Conservation (phyloP, 2,113 vertebrate species). For the Menura novaehollandiae region DNA sequence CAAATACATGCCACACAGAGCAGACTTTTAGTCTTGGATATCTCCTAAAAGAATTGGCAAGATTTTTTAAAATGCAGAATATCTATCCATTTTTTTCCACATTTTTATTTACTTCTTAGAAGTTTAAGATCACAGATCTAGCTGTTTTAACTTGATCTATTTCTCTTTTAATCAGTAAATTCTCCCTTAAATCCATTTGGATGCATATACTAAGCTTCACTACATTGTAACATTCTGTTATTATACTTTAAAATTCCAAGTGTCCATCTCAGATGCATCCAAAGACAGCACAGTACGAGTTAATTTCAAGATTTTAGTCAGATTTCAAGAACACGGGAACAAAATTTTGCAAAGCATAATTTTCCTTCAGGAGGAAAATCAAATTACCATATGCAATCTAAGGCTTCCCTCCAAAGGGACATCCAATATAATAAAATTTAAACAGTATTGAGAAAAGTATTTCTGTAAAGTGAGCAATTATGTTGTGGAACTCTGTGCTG, state of each 20-base stretch:
- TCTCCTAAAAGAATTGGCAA: background rate
- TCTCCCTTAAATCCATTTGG: background rate
- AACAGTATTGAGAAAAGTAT: background rate
- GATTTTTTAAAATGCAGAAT: background rate
- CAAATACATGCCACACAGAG: background rate
- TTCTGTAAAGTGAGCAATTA: background rate
- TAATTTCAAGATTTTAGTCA: background rate
- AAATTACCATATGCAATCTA: background rate
- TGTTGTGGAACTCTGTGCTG: background rate
- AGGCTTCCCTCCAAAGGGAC: background rate
- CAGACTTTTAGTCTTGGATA: background rate
- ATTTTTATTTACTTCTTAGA: background rate
- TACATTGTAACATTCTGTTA: background rate
- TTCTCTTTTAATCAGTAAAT: background rate
- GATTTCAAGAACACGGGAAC: background rate
- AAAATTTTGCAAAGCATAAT: background rate
- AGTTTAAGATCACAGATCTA: background rate
- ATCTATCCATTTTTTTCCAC: background rate
- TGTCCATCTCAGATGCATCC: background rate
- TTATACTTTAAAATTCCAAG: background rate
- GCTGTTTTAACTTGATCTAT: background rate
- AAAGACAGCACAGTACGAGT: background rate
- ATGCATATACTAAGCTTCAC: background rate
- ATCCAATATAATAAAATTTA: background rate
- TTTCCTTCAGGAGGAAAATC: background rate